Evolutionary conservation across 2,888 invertebrate species (phyloP).

Genomic region (Toxonevra muliebris): DNA sequence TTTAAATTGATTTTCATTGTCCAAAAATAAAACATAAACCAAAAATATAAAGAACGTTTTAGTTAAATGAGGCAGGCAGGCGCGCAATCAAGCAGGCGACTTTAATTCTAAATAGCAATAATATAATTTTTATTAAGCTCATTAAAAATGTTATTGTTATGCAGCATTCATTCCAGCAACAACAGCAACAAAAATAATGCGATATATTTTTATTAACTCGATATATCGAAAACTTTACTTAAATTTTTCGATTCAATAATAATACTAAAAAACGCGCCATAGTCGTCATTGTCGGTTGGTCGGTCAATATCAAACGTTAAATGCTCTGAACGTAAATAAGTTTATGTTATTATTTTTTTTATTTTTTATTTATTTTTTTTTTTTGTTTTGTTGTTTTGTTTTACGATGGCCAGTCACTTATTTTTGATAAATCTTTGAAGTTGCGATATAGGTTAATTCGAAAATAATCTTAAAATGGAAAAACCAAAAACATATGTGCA

Average conservation of each 20-base stretch:
- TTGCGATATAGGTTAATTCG: too few relatives aligned
- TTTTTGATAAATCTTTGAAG: too few relatives aligned
- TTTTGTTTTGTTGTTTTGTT: too few relatives aligned
- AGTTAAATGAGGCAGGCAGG: background rate
- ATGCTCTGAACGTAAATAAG: background rate
- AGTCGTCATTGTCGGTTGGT: background rate
- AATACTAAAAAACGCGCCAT: background rate
- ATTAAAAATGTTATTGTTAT: conserved; percentile 27
- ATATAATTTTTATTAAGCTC: conserved; percentile 17
- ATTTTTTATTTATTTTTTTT: too few relatives aligned
- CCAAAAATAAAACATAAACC: background rate
- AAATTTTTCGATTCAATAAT: too few relatives aligned
- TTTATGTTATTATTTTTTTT: too few relatives aligned
- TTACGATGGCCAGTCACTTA: too few relatives aligned
- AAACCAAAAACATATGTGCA: background rate
- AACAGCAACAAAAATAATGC: background rate
- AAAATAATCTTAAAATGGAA: background rate
- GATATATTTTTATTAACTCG: conserved; percentile 10
- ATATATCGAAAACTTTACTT: background rate
- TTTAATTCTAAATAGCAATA: conserved; percentile 9
- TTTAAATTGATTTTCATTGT: conserved; percentile 15
- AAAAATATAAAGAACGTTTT: background rate
- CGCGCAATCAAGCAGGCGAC: too few relatives aligned
- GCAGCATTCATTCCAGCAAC: background rate
- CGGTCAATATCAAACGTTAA: conserved; percentile 17